These are phyloP conservation scores for Mesitornis unicolor DNA, from an alignment of 2,113 vertebrate species.

Conservation along the genomic window DNA sequence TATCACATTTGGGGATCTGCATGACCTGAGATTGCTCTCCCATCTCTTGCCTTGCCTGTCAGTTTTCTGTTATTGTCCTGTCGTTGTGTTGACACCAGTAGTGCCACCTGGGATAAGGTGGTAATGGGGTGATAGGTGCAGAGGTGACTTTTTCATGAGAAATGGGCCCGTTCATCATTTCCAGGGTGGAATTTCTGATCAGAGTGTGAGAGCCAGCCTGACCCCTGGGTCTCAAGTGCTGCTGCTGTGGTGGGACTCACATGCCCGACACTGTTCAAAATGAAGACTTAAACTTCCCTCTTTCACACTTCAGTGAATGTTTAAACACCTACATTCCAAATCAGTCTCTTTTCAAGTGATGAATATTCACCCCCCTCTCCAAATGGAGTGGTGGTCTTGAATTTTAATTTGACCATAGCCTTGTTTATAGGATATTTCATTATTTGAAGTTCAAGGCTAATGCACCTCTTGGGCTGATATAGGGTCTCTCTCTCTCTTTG, in stretches of 20 bases:
- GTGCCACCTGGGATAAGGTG: neutral
- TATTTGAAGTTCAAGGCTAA: neutral
- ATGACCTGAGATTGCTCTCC: neutral
- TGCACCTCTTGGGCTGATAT: neutral
- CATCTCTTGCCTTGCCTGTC: neutral
- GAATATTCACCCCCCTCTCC: neutral
- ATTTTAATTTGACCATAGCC: neutral
- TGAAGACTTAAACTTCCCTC: neutral
- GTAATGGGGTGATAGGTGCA: neutral
- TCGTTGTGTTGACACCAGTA: rapidly evolving
- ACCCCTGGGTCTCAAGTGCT: neutral
- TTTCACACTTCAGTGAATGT: neutral
- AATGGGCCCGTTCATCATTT: neutral
- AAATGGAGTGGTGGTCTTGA: neutral
- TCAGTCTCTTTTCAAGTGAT: neutral
- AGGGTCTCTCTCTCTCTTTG: neutral
- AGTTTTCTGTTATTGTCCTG: neutral
- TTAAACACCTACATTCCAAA: neutral
- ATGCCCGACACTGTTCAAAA: neutral
- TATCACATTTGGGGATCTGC: neutral
- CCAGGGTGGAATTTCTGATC: neutral
- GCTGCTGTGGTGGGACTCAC: neutral
- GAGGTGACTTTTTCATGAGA: neutral
- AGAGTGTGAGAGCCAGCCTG: neutral
- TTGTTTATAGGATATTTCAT: neutral